Conservation (phyloP, 1,140 invertebrate genomes). For the Conus betulinus region DNA sequence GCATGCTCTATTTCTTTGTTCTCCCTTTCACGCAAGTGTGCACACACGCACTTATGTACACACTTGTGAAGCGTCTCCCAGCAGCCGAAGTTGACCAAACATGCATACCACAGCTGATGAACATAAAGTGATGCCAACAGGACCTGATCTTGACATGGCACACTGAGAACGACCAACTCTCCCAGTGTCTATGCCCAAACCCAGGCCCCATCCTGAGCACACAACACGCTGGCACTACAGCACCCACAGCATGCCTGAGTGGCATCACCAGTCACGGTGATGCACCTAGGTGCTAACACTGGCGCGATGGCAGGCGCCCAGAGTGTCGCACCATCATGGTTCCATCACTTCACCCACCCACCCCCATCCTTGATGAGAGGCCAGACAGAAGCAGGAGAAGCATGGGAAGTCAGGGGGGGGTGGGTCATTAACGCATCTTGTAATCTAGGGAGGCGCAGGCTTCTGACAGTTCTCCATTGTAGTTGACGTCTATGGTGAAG, state of each 20-base stretch:
- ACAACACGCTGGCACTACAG: neutral
- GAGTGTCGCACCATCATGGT: neutral
- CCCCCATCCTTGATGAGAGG: neutral
- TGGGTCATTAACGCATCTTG: constrained; percentile 91
- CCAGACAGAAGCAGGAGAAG: constrained; percentile 67
- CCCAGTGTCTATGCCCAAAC: neutral
- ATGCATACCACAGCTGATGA: neutral
- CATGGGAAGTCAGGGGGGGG: neutral
- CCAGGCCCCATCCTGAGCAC: neutral
- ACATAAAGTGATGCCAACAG: neutral
- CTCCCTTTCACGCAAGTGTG: no score
- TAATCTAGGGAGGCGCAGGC: constrained; percentile 94
- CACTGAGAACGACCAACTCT: neutral
- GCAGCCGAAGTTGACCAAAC: no score
- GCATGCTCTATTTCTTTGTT: no score
- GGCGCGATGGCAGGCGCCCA: constrained; percentile 23
- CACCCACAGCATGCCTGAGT: neutral
- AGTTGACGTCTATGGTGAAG: constrained; percentile 94
- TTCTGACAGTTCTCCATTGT: constrained; percentile 95
- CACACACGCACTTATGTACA: no score
- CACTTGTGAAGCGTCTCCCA: no score
- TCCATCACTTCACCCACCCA: neutral
- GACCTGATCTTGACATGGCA: neutral
- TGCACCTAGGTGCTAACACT: neutral
- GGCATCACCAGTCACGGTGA: neutral